Conservation (phyloP, 1,140 invertebrate genomes). For the Pinna nobilis region DNA sequence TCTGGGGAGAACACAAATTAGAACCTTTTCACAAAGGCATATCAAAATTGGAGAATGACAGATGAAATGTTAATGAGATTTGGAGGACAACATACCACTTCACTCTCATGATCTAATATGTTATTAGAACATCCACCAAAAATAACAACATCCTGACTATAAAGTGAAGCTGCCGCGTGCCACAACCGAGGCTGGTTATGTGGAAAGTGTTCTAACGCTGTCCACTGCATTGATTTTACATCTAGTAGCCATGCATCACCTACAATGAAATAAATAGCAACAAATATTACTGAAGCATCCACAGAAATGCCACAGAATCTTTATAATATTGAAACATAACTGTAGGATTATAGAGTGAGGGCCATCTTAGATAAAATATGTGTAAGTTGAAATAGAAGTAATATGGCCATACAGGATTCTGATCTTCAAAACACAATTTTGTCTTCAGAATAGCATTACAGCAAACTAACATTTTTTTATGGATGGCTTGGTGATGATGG, state of each 20-base stretch:
- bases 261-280: conserved; percentile 7
- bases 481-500: no score
- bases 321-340: no score
- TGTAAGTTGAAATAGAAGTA: not conserved
- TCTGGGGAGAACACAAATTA: not conserved
- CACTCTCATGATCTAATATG: conserved; percentile 43
- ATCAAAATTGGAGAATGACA: not conserved
- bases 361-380: not conserved
- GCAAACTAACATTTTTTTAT: no score
- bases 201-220: conserved; percentile 34
- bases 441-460: no score
- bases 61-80: no score
- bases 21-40: not conserved
- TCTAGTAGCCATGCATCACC: conserved; percentile 54
- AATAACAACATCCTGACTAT: conserved; percentile 42
- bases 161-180: conserved; percentile 42
- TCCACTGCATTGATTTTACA: conserved; percentile 33
- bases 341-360: no score
- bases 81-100: conserved; percentile 39
- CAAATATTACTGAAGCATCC: not conserved
- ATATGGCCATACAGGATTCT: no score
- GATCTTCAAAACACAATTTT: no score
- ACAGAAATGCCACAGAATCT: no score
- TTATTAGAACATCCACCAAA: conserved; percentile 55
- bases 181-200: conserved; percentile 32